Evolutionary conservation across 2,888 invertebrate species (phyloP), one percentile per base, ranked within the genome.

Genomic region (Sabatieria punctata): DNA sequence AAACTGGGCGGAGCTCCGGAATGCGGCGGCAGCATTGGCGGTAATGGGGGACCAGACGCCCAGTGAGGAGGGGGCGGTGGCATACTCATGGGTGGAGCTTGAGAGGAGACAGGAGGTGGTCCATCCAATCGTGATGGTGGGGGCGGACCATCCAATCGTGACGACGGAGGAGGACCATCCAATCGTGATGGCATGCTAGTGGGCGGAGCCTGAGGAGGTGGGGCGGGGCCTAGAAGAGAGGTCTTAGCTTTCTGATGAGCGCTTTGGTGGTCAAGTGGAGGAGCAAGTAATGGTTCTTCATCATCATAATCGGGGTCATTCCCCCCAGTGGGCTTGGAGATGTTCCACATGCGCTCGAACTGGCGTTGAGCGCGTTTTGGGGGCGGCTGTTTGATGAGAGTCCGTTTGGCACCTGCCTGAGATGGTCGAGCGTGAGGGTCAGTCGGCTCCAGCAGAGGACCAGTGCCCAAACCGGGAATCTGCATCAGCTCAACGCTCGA

Each of bases 291-390:
- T 18, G 15, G 19, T 15, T 38, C 41, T 18, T 13, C 13, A 35
- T 43, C 27, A 11, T 19, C 8, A 6, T 6, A 21, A 6, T 15
- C 35, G 11, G 44, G 18, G 6, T 15, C 11, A 4, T 22, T 37
- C 3, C 19, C 35, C 22, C 38, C 38, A 38, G 38, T 36, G 35
- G 45, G 45, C 33, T 36, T 33, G 11, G 22, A n/a, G n/a, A 41
- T 36, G 37, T 59, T 60, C 62, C 62, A 62, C 54, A 60, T 59
- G 41, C 61, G 50, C 46, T 63, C 63, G 48, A 63, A 63, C 47
- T 64, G 60, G 13, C 61, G 51, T 49, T 63, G 63, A 4, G 58
- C 57, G 41, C 54, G 54, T 48, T 63, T 64, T 4, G 60, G 58
- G 4, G 60, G 63, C 13, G 61, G 61, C 41, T 63, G 62, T 45